Conservation (phyloP, 2,113 vertebrate species). For the Nothocercus nigrocapillus region DNA sequence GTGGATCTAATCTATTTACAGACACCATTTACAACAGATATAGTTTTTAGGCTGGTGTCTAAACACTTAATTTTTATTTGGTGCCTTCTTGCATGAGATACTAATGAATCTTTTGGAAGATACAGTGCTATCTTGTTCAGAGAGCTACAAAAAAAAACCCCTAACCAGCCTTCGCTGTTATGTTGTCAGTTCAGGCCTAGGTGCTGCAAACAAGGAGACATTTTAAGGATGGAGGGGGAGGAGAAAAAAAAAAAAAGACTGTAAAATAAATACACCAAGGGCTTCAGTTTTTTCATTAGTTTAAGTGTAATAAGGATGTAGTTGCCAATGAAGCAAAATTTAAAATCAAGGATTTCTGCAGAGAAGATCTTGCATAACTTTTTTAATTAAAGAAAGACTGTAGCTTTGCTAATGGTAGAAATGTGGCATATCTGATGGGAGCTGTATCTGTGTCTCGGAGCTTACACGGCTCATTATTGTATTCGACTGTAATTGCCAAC, state of each 20-base stretch:
- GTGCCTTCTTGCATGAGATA: not conserved
- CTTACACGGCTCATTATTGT: not conserved
- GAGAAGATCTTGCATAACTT: not conserved
- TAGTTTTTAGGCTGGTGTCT: not conserved
- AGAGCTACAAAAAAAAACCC: not conserved
- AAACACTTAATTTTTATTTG: not conserved
- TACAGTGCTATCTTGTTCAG: accelerated
- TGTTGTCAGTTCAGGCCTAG: not conserved
- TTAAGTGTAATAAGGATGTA: not conserved
- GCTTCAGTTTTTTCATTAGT: not conserved
- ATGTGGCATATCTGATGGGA: not conserved
- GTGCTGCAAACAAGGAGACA: not conserved
- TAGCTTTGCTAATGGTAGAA: not conserved
- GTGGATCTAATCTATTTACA: not conserved
- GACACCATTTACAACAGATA: not conserved
- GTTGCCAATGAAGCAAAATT: not conserved
- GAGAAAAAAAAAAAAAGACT: not conserved
- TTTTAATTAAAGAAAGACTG: not conserved
- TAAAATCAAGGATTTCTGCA: not conserved
- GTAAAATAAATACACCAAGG: not conserved
- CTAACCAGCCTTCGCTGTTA: accelerated
- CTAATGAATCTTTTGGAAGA: not conserved
- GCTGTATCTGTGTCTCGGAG: not conserved
- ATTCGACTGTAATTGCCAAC: not conserved
- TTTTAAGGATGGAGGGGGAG: not conserved